Conservation (phyloP, 2,113 vertebrate species). For the Orientallactaga bullata region DNA sequence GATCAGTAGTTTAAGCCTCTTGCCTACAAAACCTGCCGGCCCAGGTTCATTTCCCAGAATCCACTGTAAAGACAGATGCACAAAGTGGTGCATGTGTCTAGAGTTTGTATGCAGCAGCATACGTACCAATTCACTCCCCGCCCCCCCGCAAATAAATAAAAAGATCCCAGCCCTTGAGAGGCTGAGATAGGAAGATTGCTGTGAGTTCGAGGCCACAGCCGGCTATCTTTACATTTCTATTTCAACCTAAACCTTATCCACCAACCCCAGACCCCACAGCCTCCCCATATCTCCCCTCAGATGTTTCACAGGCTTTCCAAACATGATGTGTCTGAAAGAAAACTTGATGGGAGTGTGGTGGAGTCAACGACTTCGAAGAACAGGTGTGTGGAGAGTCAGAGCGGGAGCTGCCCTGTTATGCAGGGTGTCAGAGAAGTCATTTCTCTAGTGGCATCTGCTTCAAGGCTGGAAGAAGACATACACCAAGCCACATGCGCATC, state of each 20-base stretch:
- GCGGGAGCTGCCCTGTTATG: not conserved
- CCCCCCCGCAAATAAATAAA: too few species aligned
- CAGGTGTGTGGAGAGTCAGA: fast-evolving
- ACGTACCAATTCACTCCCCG: too few species aligned
- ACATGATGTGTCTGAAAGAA: not conserved
- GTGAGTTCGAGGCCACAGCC: too few species aligned
- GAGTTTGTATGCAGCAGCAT: too few species aligned
- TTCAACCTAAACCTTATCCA: not conserved
- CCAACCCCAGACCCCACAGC: not conserved
- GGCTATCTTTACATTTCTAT: constrained; percentile 15
- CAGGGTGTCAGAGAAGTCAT: not conserved
- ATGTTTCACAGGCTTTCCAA: not conserved
- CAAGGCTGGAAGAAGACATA: not conserved
- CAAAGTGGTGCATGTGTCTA: too few species aligned
- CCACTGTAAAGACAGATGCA: too few species aligned
- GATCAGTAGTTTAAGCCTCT: too few species aligned
- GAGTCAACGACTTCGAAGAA: not conserved
- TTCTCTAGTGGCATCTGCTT: not conserved
- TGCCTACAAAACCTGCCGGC: too few species aligned
- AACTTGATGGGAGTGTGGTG: not conserved
- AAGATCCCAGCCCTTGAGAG: too few species aligned
- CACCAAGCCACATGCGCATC: fast-evolving
- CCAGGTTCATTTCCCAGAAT: too few species aligned
- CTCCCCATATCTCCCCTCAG: not conserved
- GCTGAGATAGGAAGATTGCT: too few species aligned